phyloP scores from a whole-genome alignment of 2,113 vertebrate genomes.

The Limnothrissa miodon region DNA sequence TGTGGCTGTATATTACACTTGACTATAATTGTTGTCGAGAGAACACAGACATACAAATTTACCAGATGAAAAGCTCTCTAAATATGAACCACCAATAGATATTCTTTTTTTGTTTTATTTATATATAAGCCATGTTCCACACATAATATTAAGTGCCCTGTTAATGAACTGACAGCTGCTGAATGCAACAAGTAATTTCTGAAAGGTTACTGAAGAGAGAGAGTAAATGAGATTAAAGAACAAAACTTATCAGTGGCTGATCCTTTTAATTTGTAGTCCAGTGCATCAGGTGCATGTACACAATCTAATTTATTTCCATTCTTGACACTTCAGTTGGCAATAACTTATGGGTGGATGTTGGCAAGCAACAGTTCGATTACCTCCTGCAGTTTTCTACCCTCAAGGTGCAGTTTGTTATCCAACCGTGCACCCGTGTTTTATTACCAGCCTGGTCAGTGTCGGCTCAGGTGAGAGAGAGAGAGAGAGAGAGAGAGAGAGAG shows the following conservation, averaged over 20 bases:
- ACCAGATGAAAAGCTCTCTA: not conserved
- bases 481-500: not conserved
- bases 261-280: constrained; percentile 21
- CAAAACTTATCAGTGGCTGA: constrained; percentile 18
- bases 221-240: constrained; percentile 25
- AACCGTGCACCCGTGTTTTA: not conserved
- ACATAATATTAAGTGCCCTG: not conserved
- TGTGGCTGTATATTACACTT: constrained; percentile 10
- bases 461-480: not conserved
- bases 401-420: not conserved
- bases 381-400: not conserved
- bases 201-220: constrained; percentile 10
- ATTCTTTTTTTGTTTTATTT: not conserved
- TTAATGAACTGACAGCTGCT: not conserved
- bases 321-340: constrained; percentile 4
- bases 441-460: not conserved
- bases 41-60: not conserved
- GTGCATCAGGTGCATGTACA: not conserved
- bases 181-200: not conserved
- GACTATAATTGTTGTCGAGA: constrained; percentile 3
- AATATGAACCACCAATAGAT: not conserved
- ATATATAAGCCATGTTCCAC: not conserved
- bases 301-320: constrained; percentile 8
- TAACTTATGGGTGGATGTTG: not conserved
- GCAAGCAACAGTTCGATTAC: constrained; percentile 1